phyloP scores from a whole-genome alignment of 2,113 vertebrate genomes.

The Clupea harengus region DNA sequence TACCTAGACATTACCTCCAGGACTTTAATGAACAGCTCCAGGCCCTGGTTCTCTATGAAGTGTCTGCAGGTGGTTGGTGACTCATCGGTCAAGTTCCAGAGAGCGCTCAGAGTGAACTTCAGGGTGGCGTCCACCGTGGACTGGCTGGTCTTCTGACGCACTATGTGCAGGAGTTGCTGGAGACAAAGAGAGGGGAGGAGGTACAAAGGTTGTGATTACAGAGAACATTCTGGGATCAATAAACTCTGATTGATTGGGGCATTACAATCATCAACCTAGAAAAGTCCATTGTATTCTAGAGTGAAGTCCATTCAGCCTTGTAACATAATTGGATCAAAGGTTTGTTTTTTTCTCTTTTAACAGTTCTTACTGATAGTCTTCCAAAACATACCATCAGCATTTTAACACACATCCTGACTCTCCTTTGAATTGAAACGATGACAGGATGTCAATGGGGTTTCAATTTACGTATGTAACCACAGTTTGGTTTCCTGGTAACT shows the following conservation, averaged over 20 bases:
- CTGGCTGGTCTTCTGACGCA: conserved; percentile 94
- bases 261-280: not conserved
- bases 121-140: conserved; percentile 93
- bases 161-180: conserved; percentile 98
- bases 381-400: too few species aligned
- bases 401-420: too few species aligned
- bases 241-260: too few species aligned
- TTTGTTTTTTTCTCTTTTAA: not conserved
- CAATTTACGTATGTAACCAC: not conserved
- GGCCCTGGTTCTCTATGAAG: conserved; percentile 97
- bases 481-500: not conserved
- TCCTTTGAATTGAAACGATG: too few species aligned
- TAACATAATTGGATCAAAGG: not conserved
- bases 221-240: not conserved
- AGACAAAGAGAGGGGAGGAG: conserved; percentile 9
- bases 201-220: not conserved
- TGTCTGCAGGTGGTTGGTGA: conserved; percentile 98
- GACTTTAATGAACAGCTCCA: conserved; percentile 96
- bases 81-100: conserved; percentile 99
- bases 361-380: not conserved
- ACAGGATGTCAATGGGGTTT: not conserved
- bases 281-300: too few species aligned
- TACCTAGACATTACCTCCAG: conserved; percentile 79
- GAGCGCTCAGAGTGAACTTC: conserved; percentile 95
- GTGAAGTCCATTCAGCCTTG: not conserved